Evolutionary conservation across 2,888 invertebrate genomes (phyloP).

Genomic region (Anodontia alba): DNA sequence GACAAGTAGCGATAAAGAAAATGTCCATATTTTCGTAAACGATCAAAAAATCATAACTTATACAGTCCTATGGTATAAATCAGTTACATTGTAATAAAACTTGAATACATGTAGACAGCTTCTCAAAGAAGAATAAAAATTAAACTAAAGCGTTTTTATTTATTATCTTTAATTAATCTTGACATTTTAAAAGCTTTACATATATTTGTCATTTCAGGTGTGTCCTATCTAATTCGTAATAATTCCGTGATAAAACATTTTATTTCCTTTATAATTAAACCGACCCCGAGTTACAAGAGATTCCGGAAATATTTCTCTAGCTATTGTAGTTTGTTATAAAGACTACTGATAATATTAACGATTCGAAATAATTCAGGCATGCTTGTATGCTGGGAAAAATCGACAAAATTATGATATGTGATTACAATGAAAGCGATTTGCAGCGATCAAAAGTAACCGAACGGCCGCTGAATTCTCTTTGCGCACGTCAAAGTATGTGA

Average conservation of each 20-base stretch:
- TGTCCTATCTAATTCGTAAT: constrained; percentile 2
- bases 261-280: constrained; percentile 7
- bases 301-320: constrained; percentile 10
- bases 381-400: constrained; percentile 13
- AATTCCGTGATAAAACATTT: background rate
- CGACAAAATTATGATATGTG: constrained; percentile 42
- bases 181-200: background rate
- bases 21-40: too few relatives aligned
- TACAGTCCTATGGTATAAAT: too few relatives aligned
- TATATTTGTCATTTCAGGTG: background rate
- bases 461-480: background rate
- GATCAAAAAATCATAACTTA: too few relatives aligned
- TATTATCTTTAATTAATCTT: background rate
- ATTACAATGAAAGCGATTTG: constrained; percentile 35
- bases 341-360: constrained; percentile 16
- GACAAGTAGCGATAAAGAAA: too few relatives aligned
- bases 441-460: constrained; percentile 16
- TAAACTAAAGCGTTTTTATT: too few relatives aligned
- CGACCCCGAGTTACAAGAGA: background rate
- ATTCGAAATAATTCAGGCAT: constrained; percentile 31
- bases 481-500: background rate
- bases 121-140: too few relatives aligned
- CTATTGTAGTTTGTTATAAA: constrained; percentile 1
- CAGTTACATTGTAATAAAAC: too few relatives aligned
- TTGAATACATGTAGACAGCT: too few relatives aligned